Evolutionary conservation across 2,113 vertebrate genomes (phyloP).

Genomic region (Paramormyrops kingsleyae): DNA sequence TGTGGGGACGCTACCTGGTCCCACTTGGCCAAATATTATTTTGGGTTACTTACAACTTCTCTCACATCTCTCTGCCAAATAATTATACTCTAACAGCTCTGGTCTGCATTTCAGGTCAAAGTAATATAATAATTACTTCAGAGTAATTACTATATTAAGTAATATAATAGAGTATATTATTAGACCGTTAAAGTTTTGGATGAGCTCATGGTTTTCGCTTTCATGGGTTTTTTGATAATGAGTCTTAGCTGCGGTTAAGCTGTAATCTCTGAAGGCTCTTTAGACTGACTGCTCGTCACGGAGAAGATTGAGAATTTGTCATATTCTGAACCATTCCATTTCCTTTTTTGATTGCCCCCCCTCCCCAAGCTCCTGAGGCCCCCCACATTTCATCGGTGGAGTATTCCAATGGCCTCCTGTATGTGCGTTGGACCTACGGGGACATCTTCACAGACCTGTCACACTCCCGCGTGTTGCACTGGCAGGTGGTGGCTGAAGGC

Average conservation of each 20-base stretch:
- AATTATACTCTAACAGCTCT: not conserved
- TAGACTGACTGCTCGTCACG: not conserved
- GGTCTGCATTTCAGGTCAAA: not conserved
- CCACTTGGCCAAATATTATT: not conserved
- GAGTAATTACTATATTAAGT: not conserved
- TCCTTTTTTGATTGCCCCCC: not conserved
- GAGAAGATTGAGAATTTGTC: not conserved
- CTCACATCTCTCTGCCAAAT: not conserved
- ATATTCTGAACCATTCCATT: not conserved
- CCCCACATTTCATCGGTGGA: constrained; percentile 82
- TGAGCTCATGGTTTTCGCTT: not conserved
- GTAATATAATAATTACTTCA: not conserved
- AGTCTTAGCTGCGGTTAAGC: not conserved
- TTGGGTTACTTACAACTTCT: not conserved
- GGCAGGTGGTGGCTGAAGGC: constrained; percentile 85
- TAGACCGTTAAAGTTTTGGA: not conserved
- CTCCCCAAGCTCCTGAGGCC: constrained; percentile 75
- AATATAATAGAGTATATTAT: not conserved
- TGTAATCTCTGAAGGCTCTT: not conserved
- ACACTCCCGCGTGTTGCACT: constrained; percentile 88
- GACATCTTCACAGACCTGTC: constrained; percentile 80
- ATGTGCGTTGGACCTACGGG: constrained; percentile 81
- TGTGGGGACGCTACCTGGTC: not conserved
- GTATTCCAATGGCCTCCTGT: constrained; percentile 75
- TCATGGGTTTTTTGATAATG: not conserved